Percentiles rank a stretch among this genome's conserved stretches.
These are phyloP conservation scores for Tupaia tana DNA, from an alignment of 2,113 vertebrate species.

Conservation along the genomic window DNA sequence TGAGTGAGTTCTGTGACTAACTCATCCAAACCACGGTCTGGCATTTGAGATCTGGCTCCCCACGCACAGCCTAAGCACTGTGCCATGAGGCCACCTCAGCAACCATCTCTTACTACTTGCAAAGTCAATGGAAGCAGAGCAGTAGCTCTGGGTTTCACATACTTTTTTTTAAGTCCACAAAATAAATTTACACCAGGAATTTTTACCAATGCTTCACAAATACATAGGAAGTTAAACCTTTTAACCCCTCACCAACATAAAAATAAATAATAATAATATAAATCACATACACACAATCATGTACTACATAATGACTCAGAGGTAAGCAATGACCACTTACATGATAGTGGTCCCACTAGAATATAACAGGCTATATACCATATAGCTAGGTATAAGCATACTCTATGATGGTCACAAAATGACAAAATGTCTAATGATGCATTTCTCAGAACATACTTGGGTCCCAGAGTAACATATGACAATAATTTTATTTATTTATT, in stretches of 20 bases:
- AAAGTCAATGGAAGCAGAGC: constrained; percentile 41
- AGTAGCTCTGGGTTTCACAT: constrained; percentile 19
- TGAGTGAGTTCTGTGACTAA: constrained; percentile 4
- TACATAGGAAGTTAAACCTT: neutral
- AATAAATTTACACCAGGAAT: constrained; percentile 52
- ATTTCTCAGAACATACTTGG: no score
- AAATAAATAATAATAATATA: neutral
- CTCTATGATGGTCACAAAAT: no score
- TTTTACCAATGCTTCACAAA: constrained; percentile 48
- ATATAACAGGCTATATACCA: no score
- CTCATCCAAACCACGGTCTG: neutral
- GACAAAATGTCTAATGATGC: no score
- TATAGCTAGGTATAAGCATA: no score
- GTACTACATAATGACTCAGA: no score
- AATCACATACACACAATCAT: neutral
- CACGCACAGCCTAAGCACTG: no score
- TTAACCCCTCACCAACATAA: neutral
- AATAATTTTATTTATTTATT: neutral
- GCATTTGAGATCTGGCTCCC: no score
- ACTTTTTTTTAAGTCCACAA: neutral
- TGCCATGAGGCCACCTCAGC: no score
- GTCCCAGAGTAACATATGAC: no score
- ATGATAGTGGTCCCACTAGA: no score
- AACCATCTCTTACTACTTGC: neutral
- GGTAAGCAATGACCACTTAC: no score